Conservation (phyloP, 2,797 vertebrate species). For the Peromyscus attwateri region DNA sequence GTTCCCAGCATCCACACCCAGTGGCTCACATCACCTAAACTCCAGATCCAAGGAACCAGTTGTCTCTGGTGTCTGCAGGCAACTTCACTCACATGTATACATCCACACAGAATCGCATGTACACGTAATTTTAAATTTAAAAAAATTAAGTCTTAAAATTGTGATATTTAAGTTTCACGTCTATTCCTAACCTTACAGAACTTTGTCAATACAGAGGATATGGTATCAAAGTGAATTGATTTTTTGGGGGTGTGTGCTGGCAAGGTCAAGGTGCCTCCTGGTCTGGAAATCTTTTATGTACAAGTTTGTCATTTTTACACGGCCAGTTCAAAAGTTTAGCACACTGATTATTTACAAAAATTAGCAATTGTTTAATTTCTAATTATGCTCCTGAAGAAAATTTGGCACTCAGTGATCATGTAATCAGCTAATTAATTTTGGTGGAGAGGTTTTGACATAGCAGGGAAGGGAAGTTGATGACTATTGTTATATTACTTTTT, state of each 20-base stretch:
- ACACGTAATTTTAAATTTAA: not conserved
- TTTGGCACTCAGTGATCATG: not conserved
- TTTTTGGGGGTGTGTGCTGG: not conserved
- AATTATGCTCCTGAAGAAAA: conserved; percentile 31
- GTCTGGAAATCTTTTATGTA: not conserved
- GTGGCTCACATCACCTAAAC: not conserved
- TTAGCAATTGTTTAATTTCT: not conserved
- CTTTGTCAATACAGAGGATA: not conserved
- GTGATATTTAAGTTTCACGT: not conserved
- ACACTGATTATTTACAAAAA: not conserved
- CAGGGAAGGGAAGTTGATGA: not conserved
- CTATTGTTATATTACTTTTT: not conserved
- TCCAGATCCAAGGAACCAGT: too few relatives aligned
- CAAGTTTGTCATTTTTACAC: not conserved
- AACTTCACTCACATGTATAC: not conserved
- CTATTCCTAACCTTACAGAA: not conserved
- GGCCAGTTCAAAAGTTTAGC: conserved; percentile 38
- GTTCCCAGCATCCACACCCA: not conserved
- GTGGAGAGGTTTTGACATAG: not conserved
- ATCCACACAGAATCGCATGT: not conserved
- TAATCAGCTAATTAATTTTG: conserved; percentile 18
- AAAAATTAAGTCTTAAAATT: not conserved
- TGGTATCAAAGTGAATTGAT: not conserved
- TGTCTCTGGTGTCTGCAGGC: not conserved
- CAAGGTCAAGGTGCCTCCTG: not conserved